Evolutionary conservation across 2,797 vertebrate genomes (phyloP), one percentile per base, ranked within the genome.

Genomic region (Anableps anableps): DNA sequence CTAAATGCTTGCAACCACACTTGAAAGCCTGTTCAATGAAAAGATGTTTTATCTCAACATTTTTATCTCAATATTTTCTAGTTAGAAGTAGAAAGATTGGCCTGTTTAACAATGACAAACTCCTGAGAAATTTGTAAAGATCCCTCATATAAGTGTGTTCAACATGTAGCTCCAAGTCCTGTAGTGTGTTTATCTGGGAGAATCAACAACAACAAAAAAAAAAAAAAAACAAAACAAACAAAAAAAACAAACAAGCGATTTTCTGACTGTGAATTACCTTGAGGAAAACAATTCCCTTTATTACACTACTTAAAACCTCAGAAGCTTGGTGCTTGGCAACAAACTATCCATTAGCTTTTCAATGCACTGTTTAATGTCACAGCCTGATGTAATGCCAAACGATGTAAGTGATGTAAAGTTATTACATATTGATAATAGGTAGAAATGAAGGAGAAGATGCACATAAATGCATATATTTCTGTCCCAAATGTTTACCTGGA

Each of bases 341-440:
- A 85, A 83, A 60, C 47, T 26, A 55, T 45, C 75, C 62, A 8
- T n/a, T 38, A 29, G 80, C 83, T 81, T 83, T 80, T 86, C 79
- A 76, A 29, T 51, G 73, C 38, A 75, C 80, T 88, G 86, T 86
- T 90, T 79, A 0, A 78, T 78, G 73, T 80, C 72, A 70, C 50
- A 38, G 76, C 73, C 82, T 79, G 41, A 78, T 68, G 84, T 53
- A 48, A 41, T 77, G n/a, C 85, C 34, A 53, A 10, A 34, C 55
- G 51, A 85, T 86, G 31, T 62, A 62, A 21, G 62, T 36, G 62
- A 64, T 10, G 34, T 36, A 4, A 64, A 36, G 62, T 79, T 21
- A 85, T 85, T 82, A 84, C 26, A 62, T 53, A 75, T 78, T 76
- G 72, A 84, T 13, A 2, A 16, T 21, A 31, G 17, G 34, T 64